Base-by-base conservation (phyloP, 2,797 vertebrate genomes). In the Sebastes hubbsi region DNA sequence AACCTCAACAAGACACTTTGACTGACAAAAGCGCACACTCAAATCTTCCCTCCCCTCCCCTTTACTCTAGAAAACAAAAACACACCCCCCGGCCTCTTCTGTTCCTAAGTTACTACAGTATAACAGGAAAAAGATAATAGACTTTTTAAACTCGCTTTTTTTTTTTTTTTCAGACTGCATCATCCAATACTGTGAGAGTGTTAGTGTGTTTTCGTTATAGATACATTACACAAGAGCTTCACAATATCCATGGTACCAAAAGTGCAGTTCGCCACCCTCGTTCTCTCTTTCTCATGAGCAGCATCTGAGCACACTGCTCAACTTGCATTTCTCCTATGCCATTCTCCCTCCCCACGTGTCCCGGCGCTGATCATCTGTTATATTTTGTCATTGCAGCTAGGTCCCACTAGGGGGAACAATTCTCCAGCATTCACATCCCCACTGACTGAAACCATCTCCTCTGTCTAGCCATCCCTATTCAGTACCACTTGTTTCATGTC, bases 241-340 rank as follows among this genome's bases (percentile, higher is more conserved):
- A 95, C 89, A 82, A 95, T 92, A 91, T 96, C 93, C 92, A 87
- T 92, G 92, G 94, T 95, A 95, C 93, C 94, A 95, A 96, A 96
- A 96, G 96, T 96, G 96, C 96, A 95, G 95, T 95, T 94, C 92
- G 88, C 87, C 88, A 62, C 88, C 84, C 87, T 91, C 81, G 38
- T 86, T 91, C 90, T 92, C 88, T 84, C 87, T 82, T 67, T 89
- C 81, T 83, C 77, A 72, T 49, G 86, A 93, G 94, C 95, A 95
- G 95, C 92, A 92, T 92, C 77, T 91, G 88, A 92, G 91, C 89
- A 87, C 92, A 91, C 91, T 38, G 91, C 92, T 82, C 83, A 88
- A 81, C 90, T 87, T 90, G 86, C 88, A 88, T 85, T 64, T 67
- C 82, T 80, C 77, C 74, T 87, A 82, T 72, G 77, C 69, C 78